Base-by-base conservation (phyloP, 2,113 vertebrate species). In the Podocnemis expansa region DNA sequence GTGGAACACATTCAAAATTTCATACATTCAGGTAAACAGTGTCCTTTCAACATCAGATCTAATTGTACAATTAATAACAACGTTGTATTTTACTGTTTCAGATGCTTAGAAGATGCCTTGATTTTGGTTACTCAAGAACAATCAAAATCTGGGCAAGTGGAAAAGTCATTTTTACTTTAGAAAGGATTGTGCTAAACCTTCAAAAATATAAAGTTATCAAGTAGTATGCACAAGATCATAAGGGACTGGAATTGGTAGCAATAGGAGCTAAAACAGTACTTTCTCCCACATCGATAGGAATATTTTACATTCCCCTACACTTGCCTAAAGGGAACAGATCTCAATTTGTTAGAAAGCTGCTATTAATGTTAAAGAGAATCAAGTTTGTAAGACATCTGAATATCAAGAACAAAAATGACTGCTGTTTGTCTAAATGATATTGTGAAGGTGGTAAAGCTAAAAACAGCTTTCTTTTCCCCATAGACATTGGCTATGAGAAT, bases 1-100 rank as follows among this genome's bases (percentile, higher is more conserved):
- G 99, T 99, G 97, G 99, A 99, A 78, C 99, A 99, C 84, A 98
- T 99, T 91, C 99, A 99, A 95, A 99, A 98, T 84, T 99, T 99
- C 92, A 99, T 99, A 52, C 98, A 99, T 95, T 99, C 99, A 95
- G 99, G 99, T 99, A 97, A 84, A 16, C 51, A 60, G 14, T n/a
- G 75, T 85, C 41, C 45, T 60, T 79, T 82, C 63, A 45, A 6
- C 78, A 5, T 79, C 49, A 45, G 16, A 31, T 60, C 51, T 87
- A 19, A 63, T 84, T 47, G 16, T 49, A 43, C 58, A 80, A 45
- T 25, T 43, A 31, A 55, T 43, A 76, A 43, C n/a, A 11, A 58
- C 82, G 25, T 3, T 11, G 3, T 17, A 10, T 34, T 5, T 90
- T 85, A 78, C 41, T 76, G 41, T 78, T 31, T 8, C 81, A 43